A percentile compares a stretch with the other conserved stretches of the same genome.
These are phyloP conservation scores for Steinernema carpocapsae DNA, from an alignment of 2,888 invertebrate genomes.

Conservation along the genomic window DNA sequence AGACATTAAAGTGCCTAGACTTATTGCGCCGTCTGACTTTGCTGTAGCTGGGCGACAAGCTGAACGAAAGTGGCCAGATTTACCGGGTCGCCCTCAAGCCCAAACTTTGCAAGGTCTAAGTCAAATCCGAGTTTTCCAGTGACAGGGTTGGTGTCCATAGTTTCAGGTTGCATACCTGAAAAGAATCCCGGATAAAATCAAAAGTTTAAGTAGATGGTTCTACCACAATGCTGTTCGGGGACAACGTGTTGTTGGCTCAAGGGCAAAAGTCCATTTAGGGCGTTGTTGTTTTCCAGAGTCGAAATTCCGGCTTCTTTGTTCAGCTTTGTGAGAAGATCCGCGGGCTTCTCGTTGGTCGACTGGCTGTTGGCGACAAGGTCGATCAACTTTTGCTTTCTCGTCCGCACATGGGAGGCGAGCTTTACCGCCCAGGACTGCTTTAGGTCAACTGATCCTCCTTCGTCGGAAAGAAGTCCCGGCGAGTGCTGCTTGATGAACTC, in stretches of 20 bases:
- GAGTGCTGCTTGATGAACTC: conserved; percentile 12
- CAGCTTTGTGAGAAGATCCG: not conserved
- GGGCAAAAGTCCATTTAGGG: not conserved
- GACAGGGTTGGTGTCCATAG: no score
- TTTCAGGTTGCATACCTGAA: no score
- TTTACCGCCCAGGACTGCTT: conserved; percentile 23
- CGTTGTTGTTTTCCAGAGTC: not conserved
- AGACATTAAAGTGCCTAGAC: no score
- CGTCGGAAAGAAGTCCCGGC: not conserved
- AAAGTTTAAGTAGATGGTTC: no score
- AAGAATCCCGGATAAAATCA: no score
- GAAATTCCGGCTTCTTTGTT: not conserved
- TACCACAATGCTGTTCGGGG: not conserved
- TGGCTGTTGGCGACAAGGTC: not conserved
- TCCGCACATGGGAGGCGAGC: not conserved
- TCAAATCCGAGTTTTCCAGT: no score
- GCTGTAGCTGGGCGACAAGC: no score
- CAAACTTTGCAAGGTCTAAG: no score
- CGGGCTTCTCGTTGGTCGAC: conserved; percentile 3
- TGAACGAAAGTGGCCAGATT: no score
- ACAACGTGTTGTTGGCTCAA: conserved; percentile 3
- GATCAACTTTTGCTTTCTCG: conserved; percentile 7
- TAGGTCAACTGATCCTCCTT: conserved; percentile 1
- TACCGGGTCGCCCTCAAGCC: no score
- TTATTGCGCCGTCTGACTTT: no score